Percentiles rank a stretch among this genome's conserved stretches.
These are phyloP conservation scores for Semaprochilodus insignis DNA, from an alignment of 2,797 vertebrate genomes.

Conservation along the genomic window DNA sequence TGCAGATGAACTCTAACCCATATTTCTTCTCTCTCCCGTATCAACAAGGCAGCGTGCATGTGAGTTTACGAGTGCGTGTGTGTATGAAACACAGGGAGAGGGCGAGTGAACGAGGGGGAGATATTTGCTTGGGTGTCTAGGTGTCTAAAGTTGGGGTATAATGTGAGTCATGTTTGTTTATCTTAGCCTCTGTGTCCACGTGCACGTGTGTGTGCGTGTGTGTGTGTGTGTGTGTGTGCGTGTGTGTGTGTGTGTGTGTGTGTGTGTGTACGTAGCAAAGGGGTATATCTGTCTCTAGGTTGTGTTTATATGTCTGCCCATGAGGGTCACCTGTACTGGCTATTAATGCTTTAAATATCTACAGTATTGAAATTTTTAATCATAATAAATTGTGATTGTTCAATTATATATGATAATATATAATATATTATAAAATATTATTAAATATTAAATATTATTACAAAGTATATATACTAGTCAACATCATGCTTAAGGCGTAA, in stretches of 20 bases:
- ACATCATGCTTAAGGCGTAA: too few species aligned
- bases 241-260: conserved; percentile 29
- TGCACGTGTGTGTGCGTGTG: conserved; percentile 17
- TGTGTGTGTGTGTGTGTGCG: conserved; percentile 17
- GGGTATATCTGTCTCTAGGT: conserved; percentile 8
- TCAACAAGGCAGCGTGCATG: neutral
- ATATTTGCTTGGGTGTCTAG: conserved; percentile 37
- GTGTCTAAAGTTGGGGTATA: conserved; percentile 36
- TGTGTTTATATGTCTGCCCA: conserved; percentile 2
- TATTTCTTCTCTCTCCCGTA: conserved; percentile 48
- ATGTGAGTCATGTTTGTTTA: conserved; percentile 44
- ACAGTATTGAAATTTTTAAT: too few species aligned
- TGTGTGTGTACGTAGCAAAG: neutral
- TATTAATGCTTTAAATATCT: neutral
- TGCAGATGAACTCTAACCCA: neutral
- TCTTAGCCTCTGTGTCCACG: conserved; percentile 39
- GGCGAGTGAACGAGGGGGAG: neutral
- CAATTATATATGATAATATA: too few species aligned
- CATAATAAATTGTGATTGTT: too few species aligned
- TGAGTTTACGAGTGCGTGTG: neutral
- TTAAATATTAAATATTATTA: too few species aligned
- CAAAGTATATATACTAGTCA: too few species aligned
- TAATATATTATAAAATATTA: too few species aligned
- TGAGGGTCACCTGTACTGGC: neutral
- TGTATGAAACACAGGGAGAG: neutral